These are phyloP conservation scores for Globodera ellingtonae DNA, from an alignment of 1,140 invertebrate species.

Conservation along the genomic window DNA sequence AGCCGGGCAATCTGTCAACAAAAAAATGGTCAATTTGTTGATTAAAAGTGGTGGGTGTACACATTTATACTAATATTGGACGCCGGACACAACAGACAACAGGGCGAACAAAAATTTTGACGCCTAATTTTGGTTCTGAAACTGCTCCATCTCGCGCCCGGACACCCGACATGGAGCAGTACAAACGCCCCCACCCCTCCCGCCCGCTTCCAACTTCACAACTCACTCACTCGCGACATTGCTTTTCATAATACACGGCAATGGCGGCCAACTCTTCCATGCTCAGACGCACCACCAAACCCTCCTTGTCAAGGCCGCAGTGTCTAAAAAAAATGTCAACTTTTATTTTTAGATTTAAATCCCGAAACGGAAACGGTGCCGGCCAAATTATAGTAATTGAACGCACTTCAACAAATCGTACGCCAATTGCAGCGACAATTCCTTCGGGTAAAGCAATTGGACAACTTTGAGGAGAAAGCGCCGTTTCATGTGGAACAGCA, in stretches of 20 bases:
- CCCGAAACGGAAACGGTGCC: not conserved
- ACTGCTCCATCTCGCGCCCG: too few relatives aligned
- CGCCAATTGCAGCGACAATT: slow-evolving; percentile 73
- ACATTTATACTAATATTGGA: too few relatives aligned
- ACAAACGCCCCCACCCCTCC: too few relatives aligned
- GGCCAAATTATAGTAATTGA: not conserved
- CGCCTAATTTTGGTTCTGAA: too few relatives aligned
- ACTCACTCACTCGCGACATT: slow-evolving; percentile 53
- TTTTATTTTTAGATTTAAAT: not conserved
- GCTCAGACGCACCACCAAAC: slow-evolving; percentile 74
- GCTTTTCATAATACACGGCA: slow-evolving; percentile 75
- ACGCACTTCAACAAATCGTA: slow-evolving; percentile 71
- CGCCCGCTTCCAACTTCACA: not conserved
- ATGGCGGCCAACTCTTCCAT: slow-evolving; percentile 79
- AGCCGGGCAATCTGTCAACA: slow-evolving; percentile 53
- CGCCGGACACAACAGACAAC: too few relatives aligned
- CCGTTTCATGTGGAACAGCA: slow-evolving; percentile 83
- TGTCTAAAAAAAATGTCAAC: slow-evolving; percentile 59
- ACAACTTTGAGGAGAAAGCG: slow-evolving; percentile 78
- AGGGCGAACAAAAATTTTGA: too few relatives aligned
- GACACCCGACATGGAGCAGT: too few relatives aligned
- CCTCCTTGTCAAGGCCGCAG: slow-evolving; percentile 76
- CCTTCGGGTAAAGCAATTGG: slow-evolving; percentile 74
- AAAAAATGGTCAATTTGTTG: too few relatives aligned
- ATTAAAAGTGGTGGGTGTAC: not conserved